Evolutionary conservation across 2,113 vertebrate genomes (phyloP).

Genomic region (Pelmatolapia mariae): DNA sequence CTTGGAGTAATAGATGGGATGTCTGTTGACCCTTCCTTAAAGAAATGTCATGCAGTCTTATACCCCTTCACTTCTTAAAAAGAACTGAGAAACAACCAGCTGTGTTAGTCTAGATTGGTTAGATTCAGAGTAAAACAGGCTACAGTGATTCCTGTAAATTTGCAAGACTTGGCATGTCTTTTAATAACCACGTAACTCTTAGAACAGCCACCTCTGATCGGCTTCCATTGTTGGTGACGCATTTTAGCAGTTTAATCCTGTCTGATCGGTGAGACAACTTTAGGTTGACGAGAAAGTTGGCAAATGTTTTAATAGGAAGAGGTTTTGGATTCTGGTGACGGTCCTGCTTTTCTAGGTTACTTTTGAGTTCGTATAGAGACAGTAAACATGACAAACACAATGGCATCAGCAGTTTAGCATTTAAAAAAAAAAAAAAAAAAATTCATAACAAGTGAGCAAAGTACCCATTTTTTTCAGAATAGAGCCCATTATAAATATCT

Average conservation of each 20-base stretch:
- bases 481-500: neutral
- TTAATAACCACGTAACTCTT: neutral
- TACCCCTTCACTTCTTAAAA: neutral
- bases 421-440: neutral
- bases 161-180: neutral
- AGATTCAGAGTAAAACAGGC: neutral
- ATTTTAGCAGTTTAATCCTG: neutral
- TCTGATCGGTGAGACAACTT: neutral
- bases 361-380: neutral
- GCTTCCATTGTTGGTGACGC: neutral
- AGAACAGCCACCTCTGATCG: neutral
- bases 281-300: neutral
- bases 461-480: neutral
- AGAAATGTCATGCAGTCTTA: neutral
- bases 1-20: neutral
- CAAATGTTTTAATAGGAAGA: neutral
- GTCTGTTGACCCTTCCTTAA: neutral
- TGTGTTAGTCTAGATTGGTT: neutral
- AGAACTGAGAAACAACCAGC: neutral
- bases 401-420: neutral
- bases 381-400: fast-evolving
- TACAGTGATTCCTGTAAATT: neutral
- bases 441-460: neutral
- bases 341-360: neutral
- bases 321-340: neutral